Percentiles rank a stretch among this genome's conserved stretches.
These are phyloP conservation scores for Natrix natrix DNA, from an alignment of 2,797 vertebrate species.

Conservation along the genomic window DNA sequence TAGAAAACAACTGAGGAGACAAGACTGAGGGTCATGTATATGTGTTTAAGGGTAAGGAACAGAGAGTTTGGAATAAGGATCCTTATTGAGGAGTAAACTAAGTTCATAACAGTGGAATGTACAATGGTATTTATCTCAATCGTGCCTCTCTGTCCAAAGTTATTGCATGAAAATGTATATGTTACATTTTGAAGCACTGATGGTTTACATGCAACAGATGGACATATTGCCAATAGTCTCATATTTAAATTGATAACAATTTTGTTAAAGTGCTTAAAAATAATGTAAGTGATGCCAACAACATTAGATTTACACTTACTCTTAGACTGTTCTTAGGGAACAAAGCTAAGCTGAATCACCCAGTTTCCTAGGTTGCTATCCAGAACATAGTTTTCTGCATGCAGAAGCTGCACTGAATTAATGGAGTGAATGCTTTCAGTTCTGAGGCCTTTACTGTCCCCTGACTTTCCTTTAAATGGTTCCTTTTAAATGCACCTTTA, in stretches of 20 bases:
- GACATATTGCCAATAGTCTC: conserved; percentile 5
- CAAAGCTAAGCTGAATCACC: conserved; percentile 15
- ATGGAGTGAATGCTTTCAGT: not conserved
- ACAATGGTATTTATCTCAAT: not conserved
- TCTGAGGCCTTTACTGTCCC: not conserved
- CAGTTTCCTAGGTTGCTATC: not conserved
- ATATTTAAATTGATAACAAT: not conserved
- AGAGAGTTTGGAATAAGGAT: not conserved
- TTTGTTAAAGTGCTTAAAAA: conserved; percentile 6
- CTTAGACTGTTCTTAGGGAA: conserved; percentile 15
- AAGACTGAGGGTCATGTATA: not conserved
- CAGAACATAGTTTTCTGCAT: not conserved
- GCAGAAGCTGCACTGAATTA: not conserved
- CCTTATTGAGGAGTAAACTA: not conserved
- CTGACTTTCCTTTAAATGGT: not conserved
- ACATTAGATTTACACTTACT: conserved; percentile 22
- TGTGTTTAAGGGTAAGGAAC: not conserved
- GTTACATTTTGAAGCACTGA: not conserved
- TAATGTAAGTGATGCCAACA: conserved; percentile 14
- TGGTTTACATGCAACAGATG: conserved; percentile 7
- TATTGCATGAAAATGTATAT: not conserved
- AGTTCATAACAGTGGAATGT: not conserved
- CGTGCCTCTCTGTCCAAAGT: not conserved
- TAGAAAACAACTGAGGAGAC: not conserved
- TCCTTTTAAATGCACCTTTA: not conserved